These are phyloP conservation scores for Ruditapes philippinarum DNA, from an alignment of 1,140 invertebrate genomes.

Conservation along the genomic window DNA sequence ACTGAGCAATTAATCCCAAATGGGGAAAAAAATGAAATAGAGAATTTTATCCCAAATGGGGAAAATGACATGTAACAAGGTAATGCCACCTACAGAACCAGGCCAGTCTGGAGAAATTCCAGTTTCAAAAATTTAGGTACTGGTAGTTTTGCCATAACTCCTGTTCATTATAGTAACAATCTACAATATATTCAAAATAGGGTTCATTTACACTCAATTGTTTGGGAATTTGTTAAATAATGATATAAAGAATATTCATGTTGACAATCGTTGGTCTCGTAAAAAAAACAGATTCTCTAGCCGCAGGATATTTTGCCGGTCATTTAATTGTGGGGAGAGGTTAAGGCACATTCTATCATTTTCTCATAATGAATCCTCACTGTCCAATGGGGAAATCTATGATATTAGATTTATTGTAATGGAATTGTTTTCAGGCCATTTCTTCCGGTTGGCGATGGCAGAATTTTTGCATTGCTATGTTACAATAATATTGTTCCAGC, in stretches of 20 bases:
- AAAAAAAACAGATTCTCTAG: background rate
- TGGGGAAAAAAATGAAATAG: too few species aligned
- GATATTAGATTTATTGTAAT: slow-evolving; percentile 5
- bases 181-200: background rate
- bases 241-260: background rate
- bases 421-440: background rate
- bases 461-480: background rate
- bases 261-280: background rate
- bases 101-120: too few species aligned
- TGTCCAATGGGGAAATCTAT: slow-evolving; percentile 23
- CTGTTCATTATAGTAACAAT: too few species aligned
- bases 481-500: background rate
- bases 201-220: background rate
- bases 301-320: background rate
- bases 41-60: too few species aligned
- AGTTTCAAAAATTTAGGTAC: too few species aligned
- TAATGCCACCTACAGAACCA: too few species aligned
- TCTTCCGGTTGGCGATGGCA: background rate
- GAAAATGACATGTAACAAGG: too few species aligned
- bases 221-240: background rate
- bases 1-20: too few species aligned
- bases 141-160: too few species aligned
- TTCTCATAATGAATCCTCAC: background rate
- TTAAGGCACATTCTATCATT: background rate
- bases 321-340: background rate